phyloP scores from a whole-genome alignment of 23 tunicate species.

The Diplosoma virens region DNA sequence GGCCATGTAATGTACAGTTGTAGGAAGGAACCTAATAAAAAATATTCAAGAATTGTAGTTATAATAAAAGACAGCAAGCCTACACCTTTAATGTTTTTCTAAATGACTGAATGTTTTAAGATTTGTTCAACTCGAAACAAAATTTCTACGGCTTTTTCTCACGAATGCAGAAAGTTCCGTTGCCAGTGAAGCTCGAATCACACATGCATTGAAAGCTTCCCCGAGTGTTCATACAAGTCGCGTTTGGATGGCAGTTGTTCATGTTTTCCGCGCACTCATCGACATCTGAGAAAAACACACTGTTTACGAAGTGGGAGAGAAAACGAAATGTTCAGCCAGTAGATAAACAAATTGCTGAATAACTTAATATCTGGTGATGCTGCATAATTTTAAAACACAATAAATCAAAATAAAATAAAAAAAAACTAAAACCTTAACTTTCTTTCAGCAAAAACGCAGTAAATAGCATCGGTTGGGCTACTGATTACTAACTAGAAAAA shows the following conservation, averaged over 20 bases:
- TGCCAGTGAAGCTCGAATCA: constrained; percentile 26
- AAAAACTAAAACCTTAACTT: too few species aligned
- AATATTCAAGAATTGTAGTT: too few species aligned
- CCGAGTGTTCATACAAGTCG: constrained; percentile 35
- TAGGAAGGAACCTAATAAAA: too few species aligned
- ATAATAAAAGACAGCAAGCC: too few species aligned
- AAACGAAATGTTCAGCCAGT: background rate
- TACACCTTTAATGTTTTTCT: background rate
- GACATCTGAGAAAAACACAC: constrained; percentile 27
- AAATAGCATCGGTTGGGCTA: too few species aligned
- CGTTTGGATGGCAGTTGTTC: constrained; percentile 42
- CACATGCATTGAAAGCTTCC: constrained; percentile 56
- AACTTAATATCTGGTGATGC: too few species aligned
- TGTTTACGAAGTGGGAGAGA: background rate
- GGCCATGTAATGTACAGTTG: too few species aligned
- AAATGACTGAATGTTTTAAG: background rate
- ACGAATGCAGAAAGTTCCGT: constrained; percentile 58
- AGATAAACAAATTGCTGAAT: too few species aligned
- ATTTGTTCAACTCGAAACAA: background rate
- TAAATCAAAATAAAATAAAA: background rate
- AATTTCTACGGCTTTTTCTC: background rate
- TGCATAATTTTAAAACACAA: background rate
- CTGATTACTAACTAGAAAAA: too few species aligned
- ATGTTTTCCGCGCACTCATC: constrained; percentile 18
- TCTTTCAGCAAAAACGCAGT: too few species aligned